These are phyloP conservation scores for Girardia tigrina DNA, from an alignment of 2,888 invertebrate species.

Conservation along the genomic window DNA sequence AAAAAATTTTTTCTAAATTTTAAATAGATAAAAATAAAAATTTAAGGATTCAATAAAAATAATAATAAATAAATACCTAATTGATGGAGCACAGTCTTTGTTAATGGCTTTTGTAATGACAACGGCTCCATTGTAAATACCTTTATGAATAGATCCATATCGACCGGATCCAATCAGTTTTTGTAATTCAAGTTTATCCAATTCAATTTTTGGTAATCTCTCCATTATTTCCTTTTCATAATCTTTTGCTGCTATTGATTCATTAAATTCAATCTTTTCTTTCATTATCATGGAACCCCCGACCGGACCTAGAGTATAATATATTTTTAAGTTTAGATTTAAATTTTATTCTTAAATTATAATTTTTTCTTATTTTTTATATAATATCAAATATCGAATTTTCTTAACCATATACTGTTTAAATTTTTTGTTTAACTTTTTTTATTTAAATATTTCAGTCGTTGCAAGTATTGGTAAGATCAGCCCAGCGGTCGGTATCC, in stretches of 20 bases:
- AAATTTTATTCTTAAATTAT: no score
- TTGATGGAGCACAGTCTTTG: not conserved
- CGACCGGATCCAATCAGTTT: not conserved
- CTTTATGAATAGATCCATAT: not conserved
- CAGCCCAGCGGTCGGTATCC: no score
- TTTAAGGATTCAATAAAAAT: no score
- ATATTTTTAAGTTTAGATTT: no score
- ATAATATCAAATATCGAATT: no score
- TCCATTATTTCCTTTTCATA: not conserved
- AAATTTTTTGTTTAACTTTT: no score
- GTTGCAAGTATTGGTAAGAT: no score
- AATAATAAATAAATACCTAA: not conserved
- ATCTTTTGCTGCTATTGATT: not conserved
- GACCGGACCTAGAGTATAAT: not conserved
- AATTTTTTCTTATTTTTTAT: no score
- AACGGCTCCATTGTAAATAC: conserved; percentile 4
- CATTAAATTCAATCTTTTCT: not conserved
- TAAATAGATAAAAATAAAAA: no score
- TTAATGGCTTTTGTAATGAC: not conserved
- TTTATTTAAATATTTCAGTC: no score
- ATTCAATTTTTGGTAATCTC: not conserved
- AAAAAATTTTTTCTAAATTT: no score
- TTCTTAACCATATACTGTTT: no score
- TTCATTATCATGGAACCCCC: not conserved
- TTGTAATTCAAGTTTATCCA: not conserved